Base-by-base conservation (phyloP, 64 coral and sea anemone genomes). In the Stichodactyla helianthus region DNA sequence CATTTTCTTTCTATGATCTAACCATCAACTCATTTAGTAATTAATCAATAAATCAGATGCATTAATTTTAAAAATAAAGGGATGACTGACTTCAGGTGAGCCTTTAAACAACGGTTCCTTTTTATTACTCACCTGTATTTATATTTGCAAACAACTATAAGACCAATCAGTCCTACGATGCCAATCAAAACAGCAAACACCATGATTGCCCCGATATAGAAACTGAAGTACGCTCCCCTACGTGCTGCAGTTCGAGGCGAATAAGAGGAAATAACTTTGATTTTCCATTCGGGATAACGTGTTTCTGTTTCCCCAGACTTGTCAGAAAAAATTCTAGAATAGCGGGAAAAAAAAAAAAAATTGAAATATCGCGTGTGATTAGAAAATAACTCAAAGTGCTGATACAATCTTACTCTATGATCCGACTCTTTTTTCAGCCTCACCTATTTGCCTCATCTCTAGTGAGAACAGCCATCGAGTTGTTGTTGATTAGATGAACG, bases 141-240 rank as follows among this genome's bases (percentile, higher is more conserved):
- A 60, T 57, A 58, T 44, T 56, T 60, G 55, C 55, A 84, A 16
- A 63, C 15, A 19, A 84, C 54, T 23, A 58, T n/a, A 17, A 84
- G 14, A 31, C 53, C 54, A 54, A 55, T 22, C 31, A 84, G 8
- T 23, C 83, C 83, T 13, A 26, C 83, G 17, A 84, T 84, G 2
- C 83, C 83, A 60, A 84, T 84, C 52, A 84, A 23, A 28, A 60
- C 83, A 31, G 54, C 83, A 60, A 84, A 28, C 53, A 59, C 23
- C 55, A 84, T 84, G 7, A 84, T 84, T 10, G 83, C 83, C 14
- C 44, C 78, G 3, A 81, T 81, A 22, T 81, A 81, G 52, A 54
- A 51, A 20, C 78, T 81, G n/a, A 81, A 81, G 52, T 54, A 81
- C 19, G 51, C 15, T 4, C 12, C 6, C 6, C 51, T 81, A 3